Base-by-base conservation (phyloP, 2,888 invertebrate species). In the Antitype chi region DNA sequence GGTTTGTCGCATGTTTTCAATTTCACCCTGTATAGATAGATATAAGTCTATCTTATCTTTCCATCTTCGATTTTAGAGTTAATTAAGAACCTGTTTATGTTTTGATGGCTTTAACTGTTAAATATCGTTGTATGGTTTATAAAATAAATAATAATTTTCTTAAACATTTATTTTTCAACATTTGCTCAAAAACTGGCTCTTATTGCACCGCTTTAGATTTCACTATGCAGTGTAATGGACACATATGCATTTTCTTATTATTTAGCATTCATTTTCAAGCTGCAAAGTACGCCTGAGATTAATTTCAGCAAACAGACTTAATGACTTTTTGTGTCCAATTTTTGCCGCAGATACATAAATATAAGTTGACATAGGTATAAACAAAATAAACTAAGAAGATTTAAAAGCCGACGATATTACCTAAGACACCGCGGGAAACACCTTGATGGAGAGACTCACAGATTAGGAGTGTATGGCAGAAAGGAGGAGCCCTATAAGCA, bases 71-170 rank as follows among this genome's bases (percentile, higher is more conserved):
- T 55, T 20, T 49, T 23, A 49, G 15, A 28, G 23, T 9, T 28
- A 28, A 55, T 15, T 11, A 2, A 17, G 23, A 52, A 23, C 6
- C 17, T 7, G 17, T 67, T 5, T 15, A 23, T 5, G 55, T 55
- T 28, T 15, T 53, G 23, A 23, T 68, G 4, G n/a, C 17, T 59
- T 59, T 57, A 67, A 28, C 59, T 2, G 9, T 2, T 28, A 32
- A 4, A 6, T 38, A 9, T n/a, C 0, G 6, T n/a, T 59, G 17
- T 68, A 59, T 55, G 23, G 9, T 57, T n/a, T 57, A 32, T 11
- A 23, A 32, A 68, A 57, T 68, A 68, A 68, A 68, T 57, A 17
- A 32, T 57, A n/a, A n/a, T 68, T 55, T 17, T 17, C 9, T 2
- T 5, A 32, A 67, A 52, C 17, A 55, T 17, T n/a, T 67, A 17